These are phyloP conservation scores for Drosophila borborema DNA, from an alignment of 2,888 invertebrate species.

Conservation along the genomic window DNA sequence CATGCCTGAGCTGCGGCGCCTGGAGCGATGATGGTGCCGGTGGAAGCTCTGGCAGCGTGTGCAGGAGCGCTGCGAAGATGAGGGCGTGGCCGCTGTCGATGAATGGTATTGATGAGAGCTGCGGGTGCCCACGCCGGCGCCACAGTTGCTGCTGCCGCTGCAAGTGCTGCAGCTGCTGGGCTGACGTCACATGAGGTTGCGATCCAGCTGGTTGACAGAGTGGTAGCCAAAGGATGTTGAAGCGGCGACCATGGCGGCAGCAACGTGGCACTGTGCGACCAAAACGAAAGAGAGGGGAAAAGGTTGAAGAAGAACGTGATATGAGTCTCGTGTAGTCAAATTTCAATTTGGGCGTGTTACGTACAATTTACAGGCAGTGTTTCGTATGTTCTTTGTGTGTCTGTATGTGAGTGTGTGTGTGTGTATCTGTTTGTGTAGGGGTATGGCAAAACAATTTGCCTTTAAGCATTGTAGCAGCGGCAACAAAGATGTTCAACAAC, in stretches of 20 bases:
- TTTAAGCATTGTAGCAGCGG: constrained; percentile 55
- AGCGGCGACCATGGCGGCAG: constrained; percentile 85
- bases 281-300: not conserved
- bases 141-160: constrained; percentile 85
- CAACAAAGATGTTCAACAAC: constrained; percentile 58
- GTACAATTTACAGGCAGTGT: constrained; percentile 76
- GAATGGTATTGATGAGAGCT: constrained; percentile 73
- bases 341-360: constrained; percentile 37
- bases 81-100: constrained; percentile 66
- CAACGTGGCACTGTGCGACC: constrained; percentile 84
- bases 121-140: constrained; percentile 53
- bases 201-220: constrained; percentile 85
- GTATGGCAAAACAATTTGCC: constrained; percentile 57
- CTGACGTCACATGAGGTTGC: constrained; percentile 85
- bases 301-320: constrained; percentile 16
- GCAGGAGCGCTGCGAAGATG: constrained; percentile 79
- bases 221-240: constrained; percentile 85
- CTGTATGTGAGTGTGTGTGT: constrained; percentile 20
- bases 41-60: constrained; percentile 84
- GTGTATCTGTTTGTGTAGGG: constrained; percentile 28
- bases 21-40: constrained; percentile 83
- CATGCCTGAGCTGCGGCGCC: constrained; percentile 81
- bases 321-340: constrained; percentile 47
- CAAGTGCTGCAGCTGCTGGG: constrained; percentile 85
- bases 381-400: not conserved